phyloP scores from a whole-genome alignment of 2,113 vertebrate species.

The Pluvialis apricaria region DNA sequence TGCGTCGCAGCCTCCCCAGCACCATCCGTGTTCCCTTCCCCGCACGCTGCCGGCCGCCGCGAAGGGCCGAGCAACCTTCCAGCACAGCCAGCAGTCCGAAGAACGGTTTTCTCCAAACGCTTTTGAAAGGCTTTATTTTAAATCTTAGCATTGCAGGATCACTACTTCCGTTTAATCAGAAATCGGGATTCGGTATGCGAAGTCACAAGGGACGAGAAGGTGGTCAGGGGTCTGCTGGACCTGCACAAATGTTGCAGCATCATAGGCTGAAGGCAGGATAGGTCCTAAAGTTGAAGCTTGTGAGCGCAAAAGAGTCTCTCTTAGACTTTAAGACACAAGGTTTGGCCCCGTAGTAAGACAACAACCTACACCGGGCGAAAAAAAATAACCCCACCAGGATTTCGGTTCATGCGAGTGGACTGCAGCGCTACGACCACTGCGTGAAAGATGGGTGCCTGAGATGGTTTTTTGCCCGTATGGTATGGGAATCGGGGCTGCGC shows the following conservation, averaged over 20 bases:
- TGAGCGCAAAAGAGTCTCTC: background rate
- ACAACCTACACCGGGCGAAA: background rate
- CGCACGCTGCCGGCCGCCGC: background rate
- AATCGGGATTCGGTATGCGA: background rate
- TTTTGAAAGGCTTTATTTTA: background rate
- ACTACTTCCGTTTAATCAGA: background rate
- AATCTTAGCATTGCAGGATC: background rate
- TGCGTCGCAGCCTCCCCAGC: background rate
- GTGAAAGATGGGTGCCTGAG: background rate
- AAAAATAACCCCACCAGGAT: background rate
- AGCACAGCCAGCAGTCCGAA: fast-evolving
- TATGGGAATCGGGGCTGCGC: fast-evolving
- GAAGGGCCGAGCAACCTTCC: background rate
- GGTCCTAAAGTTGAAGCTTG: background rate
- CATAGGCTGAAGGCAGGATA: background rate
- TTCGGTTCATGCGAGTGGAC: background rate
- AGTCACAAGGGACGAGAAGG: background rate
- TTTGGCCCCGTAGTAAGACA: background rate
- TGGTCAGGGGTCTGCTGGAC: background rate
- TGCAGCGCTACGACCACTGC: fast-evolving
- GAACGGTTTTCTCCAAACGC: background rate
- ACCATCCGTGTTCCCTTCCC: background rate
- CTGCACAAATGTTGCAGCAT: background rate
- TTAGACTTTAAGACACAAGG: background rate
- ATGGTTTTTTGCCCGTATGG: background rate